Evolutionary conservation across 2,113 vertebrate species (phyloP).

Genomic region (Poicephalus meyeri): DNA sequence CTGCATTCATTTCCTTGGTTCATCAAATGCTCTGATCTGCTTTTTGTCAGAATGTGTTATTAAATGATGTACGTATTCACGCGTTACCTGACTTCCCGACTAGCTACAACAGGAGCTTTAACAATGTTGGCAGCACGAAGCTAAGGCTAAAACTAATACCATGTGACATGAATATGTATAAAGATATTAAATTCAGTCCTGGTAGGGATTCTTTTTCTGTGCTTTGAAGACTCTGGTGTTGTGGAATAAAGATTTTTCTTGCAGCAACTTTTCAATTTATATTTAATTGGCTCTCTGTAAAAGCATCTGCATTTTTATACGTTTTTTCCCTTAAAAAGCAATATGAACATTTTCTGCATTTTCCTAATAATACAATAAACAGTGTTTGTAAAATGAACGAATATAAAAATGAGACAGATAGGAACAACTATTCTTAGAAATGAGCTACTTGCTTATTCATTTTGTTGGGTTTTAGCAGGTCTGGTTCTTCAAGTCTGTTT

Average conservation of each 20-base stretch:
- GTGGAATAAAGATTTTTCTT: neutral
- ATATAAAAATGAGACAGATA: neutral
- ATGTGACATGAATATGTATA: neutral
- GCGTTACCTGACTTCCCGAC: neutral
- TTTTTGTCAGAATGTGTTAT: neutral
- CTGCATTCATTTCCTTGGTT: neutral
- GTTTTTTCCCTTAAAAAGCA: neutral
- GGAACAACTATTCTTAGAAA: neutral
- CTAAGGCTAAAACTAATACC: neutral
- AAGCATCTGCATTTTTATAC: neutral
- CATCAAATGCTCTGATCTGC: neutral
- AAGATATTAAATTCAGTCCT: constrained; percentile 23
- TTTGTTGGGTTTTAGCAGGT: neutral
- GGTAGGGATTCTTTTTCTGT: neutral
- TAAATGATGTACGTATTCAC: neutral
- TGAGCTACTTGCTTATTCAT: neutral
- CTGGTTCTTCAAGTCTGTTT: neutral
- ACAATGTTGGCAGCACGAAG: neutral
- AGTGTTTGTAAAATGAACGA: neutral
- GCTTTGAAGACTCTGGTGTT: neutral
- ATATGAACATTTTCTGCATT: neutral
- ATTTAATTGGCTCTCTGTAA: constrained; percentile 29
- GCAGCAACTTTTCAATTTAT: neutral
- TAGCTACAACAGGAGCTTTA: neutral
- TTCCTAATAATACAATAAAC: neutral